These are phyloP conservation scores for Paramormyrops kingsleyae DNA, from an alignment of 2,113 vertebrate species.

Conservation along the genomic window DNA sequence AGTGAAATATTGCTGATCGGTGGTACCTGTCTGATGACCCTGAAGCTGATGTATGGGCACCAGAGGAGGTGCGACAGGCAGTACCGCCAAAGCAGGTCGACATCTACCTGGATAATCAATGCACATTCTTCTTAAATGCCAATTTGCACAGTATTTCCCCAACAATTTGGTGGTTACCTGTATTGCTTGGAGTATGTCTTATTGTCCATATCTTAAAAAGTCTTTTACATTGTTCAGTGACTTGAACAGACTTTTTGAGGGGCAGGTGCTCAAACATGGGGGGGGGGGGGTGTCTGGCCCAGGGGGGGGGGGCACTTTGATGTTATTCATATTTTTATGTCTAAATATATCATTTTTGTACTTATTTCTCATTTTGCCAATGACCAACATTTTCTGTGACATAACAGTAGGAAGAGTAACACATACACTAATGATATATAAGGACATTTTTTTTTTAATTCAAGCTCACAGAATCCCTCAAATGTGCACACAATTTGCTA, in stretches of 20 bases:
- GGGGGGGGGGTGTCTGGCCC: not conserved
- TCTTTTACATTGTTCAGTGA: not conserved
- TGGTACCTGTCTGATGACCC: not conserved
- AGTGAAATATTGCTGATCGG: not conserved
- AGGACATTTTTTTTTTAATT: not conserved
- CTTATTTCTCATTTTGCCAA: not conserved
- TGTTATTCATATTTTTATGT: not conserved
- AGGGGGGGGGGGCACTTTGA: not conserved
- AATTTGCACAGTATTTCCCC: not conserved
- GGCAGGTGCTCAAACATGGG: not conserved
- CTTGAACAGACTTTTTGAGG: not conserved
- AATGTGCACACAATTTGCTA: no score
- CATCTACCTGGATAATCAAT: not conserved
- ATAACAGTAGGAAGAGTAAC: not conserved
- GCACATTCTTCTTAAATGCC: not conserved
- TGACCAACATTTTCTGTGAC: not conserved
- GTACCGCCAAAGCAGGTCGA: not conserved
- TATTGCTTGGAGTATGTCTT: not conserved
- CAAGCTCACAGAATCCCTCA: not conserved
- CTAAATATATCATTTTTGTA: not conserved
- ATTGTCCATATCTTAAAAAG: not conserved
- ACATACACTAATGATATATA: no score
- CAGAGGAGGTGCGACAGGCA: not conserved
- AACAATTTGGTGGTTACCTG: not conserved
- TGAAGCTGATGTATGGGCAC: not conserved